These are phyloP conservation scores for Siniperca undulata DNA, from an alignment of 2,797 vertebrate genomes.

Conservation along the genomic window DNA sequence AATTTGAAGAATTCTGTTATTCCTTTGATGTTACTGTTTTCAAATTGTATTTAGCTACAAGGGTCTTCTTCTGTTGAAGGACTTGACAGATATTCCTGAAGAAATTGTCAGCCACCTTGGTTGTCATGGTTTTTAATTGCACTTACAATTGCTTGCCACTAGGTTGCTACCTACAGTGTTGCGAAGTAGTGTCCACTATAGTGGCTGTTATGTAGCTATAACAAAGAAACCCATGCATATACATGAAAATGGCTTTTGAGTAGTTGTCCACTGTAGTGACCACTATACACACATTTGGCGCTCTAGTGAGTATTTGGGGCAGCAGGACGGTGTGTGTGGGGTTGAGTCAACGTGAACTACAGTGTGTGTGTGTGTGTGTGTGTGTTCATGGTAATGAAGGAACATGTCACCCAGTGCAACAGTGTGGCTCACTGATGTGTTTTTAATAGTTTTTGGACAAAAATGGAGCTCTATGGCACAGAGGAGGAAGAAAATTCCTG, in stretches of 20 bases:
- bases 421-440: constrained; percentile 1
- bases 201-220: neutral
- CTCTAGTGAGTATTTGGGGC: neutral
- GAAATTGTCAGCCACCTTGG: neutral
- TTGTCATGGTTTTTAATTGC: constrained; percentile 3
- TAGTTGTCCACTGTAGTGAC: neutral
- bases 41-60: neutral
- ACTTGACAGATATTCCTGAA: neutral
- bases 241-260: neutral
- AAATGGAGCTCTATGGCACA: neutral
- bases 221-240: neutral
- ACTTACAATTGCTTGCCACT: neutral
- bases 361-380: neutral
- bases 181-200: neutral
- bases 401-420: neutral
- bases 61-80: neutral
- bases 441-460: neutral
- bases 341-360: neutral
- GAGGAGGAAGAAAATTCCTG: neutral
- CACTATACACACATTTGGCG: neutral
- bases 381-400: neutral
- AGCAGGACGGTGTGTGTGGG: neutral
- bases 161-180: neutral
- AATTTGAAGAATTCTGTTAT: neutral
- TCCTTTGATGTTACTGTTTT: neutral